A percentile compares a stretch with the other conserved stretches of the same genome.
These are phyloP conservation scores for Ctenoplectra terminalis DNA, from an alignment of 1,140 invertebrate genomes.

Conservation along the genomic window DNA sequence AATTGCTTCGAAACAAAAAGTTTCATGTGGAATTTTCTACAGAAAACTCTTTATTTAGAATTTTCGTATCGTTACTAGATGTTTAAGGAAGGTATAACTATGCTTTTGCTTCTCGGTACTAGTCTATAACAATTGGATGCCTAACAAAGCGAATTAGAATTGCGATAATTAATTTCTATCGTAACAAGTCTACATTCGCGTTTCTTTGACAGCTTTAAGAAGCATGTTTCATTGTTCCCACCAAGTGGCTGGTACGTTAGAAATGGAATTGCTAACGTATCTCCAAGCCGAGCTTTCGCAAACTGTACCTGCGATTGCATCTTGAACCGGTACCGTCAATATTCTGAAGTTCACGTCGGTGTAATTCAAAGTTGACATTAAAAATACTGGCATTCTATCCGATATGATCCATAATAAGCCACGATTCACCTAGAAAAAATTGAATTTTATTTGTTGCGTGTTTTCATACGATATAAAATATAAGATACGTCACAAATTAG, in stretches of 20 bases:
- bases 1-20: too few relatives aligned
- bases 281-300: constrained; percentile 84
- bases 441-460: too few relatives aligned
- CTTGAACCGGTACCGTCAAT: constrained; percentile 86
- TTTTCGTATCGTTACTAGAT: too few relatives aligned
- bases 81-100: too few relatives aligned
- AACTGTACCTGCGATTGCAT: constrained; percentile 87
- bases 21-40: too few relatives aligned
- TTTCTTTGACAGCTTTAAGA: neutral
- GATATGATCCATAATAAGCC: constrained; percentile 88
- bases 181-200: neutral
- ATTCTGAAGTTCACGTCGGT: constrained; percentile 91
- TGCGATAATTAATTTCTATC: neutral
- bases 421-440: constrained; percentile 67
- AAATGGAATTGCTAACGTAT: constrained; percentile 68
- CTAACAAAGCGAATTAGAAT: neutral
- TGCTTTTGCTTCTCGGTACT: neutral
- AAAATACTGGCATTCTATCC: constrained; percentile 90
- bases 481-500: too few relatives aligned
- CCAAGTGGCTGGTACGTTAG: too few relatives aligned
- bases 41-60: too few relatives aligned
- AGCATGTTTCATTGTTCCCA: constrained; percentile 55
- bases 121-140: neutral
- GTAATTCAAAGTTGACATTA: constrained; percentile 88
- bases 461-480: too few relatives aligned